A percentile compares a stretch with the other conserved stretches of the same genome.
Conservation (phyloP, 2,888 invertebrate genomes). For the Chaetoderma sp. region DNA sequence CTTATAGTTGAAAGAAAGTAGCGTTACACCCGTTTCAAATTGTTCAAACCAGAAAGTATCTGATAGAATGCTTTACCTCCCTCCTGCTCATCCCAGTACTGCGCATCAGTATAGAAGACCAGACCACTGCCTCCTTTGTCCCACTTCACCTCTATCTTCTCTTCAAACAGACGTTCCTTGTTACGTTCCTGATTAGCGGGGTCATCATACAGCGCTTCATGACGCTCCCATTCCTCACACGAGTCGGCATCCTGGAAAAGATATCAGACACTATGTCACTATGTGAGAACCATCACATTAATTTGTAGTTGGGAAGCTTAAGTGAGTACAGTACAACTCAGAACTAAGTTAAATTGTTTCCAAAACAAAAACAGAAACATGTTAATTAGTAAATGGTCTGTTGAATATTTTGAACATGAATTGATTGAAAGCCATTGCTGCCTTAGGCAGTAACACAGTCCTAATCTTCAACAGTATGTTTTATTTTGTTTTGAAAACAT, state of each 20-base stretch:
- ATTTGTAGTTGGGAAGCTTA: not conserved
- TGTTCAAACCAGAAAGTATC: too few species aligned
- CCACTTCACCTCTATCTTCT: constrained; percentile 72
- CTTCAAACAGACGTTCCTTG: constrained; percentile 71
- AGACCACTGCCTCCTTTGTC: constrained; percentile 75
- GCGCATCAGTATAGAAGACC: constrained; percentile 74
- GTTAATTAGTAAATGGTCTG: too few species aligned
- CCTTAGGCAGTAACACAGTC: too few species aligned
- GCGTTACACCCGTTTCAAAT: too few species aligned
- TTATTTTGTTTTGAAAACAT: too few species aligned
- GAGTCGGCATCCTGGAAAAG: constrained; percentile 67
- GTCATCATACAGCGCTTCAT: constrained; percentile 72
- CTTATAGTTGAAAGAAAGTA: too few species aligned
- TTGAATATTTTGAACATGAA: too few species aligned
- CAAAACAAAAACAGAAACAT: too few species aligned
- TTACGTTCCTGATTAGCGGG: constrained; percentile 70
- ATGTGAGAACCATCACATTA: not conserved
- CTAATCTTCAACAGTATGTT: too few species aligned
- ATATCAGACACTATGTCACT: not conserved
- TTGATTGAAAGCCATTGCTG: too few species aligned
- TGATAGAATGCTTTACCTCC: constrained; percentile 64
- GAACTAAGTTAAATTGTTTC: too few species aligned
- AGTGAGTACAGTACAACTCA: too few species aligned
- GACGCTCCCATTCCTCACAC: constrained; percentile 73
- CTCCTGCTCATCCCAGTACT: constrained; percentile 72